Percentiles rank a stretch among this genome's conserved stretches.
Conservation (phyloP, 2,888 invertebrate species). For the Eueremaeus valkanovi region DNA sequence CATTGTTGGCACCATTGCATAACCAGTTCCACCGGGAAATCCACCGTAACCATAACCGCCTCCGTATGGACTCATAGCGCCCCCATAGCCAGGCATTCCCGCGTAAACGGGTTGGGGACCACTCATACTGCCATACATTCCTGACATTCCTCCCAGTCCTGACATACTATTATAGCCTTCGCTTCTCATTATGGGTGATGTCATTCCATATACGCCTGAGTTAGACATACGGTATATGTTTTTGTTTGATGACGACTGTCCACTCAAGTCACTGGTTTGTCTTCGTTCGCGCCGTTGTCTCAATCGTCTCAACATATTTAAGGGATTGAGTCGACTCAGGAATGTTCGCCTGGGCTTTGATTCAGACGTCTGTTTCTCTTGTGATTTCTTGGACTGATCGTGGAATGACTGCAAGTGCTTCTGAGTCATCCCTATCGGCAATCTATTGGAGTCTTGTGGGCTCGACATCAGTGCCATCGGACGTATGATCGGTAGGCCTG, state of each 20-base stretch:
- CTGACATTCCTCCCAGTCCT: conserved; percentile 39
- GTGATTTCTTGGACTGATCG: conserved; percentile 29
- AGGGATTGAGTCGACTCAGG: conserved; percentile 42
- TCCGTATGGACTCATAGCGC: conserved; percentile 7
- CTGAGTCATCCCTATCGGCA: conserved; percentile 21
- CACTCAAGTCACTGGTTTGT: conserved; percentile 26
- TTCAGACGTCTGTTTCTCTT: conserved; percentile 37
- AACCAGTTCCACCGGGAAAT: conserved; percentile 13
- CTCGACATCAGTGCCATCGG: conserved; percentile 28
- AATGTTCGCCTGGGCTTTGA: conserved; percentile 40
- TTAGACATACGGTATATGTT: not conserved
- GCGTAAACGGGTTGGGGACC: conserved; percentile 17
- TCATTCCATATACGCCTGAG: conserved; percentile 1
- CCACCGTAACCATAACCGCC: conserved; percentile 30
- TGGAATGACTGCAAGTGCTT: conserved; percentile 27
- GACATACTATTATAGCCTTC: conserved; percentile 31
- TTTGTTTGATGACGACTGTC: not conserved
- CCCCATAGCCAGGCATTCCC: conserved; percentile 8
- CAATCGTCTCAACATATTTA: conserved; percentile 42
- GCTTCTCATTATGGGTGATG: conserved; percentile 13
- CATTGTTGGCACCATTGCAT: conserved; percentile 16
- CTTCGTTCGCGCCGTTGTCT: conserved; percentile 39
- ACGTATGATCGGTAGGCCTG: conserved; percentile 35
- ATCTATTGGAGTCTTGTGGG: not conserved
- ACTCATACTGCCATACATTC: conserved; percentile 38